Evolutionary conservation across 1,140 invertebrate genomes (phyloP).

Genomic region (Hetaerina americana): DNA sequence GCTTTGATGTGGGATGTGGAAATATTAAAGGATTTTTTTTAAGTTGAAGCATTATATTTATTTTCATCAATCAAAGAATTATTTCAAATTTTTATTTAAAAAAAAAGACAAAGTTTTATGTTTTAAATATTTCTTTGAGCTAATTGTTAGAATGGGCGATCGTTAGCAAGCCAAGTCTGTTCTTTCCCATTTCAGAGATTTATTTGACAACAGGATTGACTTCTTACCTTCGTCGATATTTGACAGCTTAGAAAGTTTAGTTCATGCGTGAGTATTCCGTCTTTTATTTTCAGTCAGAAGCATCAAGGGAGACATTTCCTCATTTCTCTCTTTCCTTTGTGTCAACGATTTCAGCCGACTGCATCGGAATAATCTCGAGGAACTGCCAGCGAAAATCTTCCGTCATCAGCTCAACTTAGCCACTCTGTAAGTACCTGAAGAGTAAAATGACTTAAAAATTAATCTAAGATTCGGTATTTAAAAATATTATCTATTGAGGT

Average conservation of each 20-base stretch:
- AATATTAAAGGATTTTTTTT: too few species aligned
- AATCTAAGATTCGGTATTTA: too few species aligned
- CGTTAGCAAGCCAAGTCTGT: too few species aligned
- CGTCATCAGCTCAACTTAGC: conserved; percentile 46
- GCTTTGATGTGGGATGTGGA: too few species aligned
- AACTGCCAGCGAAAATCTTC: conserved; percentile 50
- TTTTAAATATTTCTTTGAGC: too few species aligned
- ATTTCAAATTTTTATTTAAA: too few species aligned
- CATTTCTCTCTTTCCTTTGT: not conserved
- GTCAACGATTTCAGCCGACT: conserved; percentile 37
- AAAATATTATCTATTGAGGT: too few species aligned
- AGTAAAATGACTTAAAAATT: too few species aligned
- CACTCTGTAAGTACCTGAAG: conserved; percentile 38
- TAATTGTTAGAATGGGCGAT: too few species aligned
- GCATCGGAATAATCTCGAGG: conserved; percentile 57
- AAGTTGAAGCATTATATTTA: too few species aligned
- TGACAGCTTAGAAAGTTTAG: conserved; percentile 50
- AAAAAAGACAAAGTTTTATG: too few species aligned
- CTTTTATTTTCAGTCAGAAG: not conserved
- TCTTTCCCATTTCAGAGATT: conserved; percentile 37
- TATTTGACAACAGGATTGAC: conserved; percentile 65
- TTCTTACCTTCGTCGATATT: conserved; percentile 60
- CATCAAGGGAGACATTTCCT: conserved; percentile 12
- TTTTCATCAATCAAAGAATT: too few species aligned
- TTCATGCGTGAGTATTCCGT: conserved; percentile 45